Percentiles rank a stretch among this genome's conserved stretches.
phyloP scores from a whole-genome alignment of 1,140 invertebrate genomes.

The Coelopa frigida region DNA sequence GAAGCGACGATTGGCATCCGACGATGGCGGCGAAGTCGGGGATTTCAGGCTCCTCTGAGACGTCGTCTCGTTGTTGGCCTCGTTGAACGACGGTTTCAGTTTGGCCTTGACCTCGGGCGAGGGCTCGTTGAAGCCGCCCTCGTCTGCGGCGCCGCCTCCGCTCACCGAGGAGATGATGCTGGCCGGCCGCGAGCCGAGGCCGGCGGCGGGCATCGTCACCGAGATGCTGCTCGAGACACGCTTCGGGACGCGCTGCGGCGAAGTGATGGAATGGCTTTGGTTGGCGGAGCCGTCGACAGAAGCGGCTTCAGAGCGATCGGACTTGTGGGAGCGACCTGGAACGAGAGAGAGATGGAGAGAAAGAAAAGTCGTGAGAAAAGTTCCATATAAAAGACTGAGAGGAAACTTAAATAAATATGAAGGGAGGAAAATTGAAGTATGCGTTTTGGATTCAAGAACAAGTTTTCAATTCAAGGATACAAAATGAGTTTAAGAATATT shows the following conservation, averaged over 20 bases:
- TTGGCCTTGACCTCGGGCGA: conserved; percentile 57
- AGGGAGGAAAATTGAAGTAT: too few species aligned
- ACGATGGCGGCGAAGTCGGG: conserved; percentile 4
- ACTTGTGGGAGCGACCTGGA: conserved; percentile 15
- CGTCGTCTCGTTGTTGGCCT: conserved; percentile 26
- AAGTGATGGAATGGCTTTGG: conserved; percentile 18
- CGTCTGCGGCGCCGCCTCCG: conserved; percentile 48
- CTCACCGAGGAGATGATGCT: conserved; percentile 48
- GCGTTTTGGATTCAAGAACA: too few species aligned
- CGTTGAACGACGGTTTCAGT: conserved; percentile 49
- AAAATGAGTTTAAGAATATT: too few species aligned
- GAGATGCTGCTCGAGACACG: conserved; percentile 45
- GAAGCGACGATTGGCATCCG: background rate
- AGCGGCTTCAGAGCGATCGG: conserved; percentile 10
- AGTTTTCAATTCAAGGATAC: too few species aligned
- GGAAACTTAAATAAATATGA: too few species aligned
- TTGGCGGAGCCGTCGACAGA: conserved; percentile 6
- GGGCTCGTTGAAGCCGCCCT: conserved; percentile 59
- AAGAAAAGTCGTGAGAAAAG: too few species aligned
- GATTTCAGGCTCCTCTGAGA: conserved; percentile 22
- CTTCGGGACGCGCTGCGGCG: conserved; percentile 35
- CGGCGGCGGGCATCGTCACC: conserved; percentile 55
- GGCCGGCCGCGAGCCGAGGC: conserved; percentile 49
- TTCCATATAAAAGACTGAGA: too few species aligned
- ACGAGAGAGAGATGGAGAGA: background rate